phyloP scores from a whole-genome alignment of 1,140 invertebrate genomes.

The Eupeodes corollae region DNA sequence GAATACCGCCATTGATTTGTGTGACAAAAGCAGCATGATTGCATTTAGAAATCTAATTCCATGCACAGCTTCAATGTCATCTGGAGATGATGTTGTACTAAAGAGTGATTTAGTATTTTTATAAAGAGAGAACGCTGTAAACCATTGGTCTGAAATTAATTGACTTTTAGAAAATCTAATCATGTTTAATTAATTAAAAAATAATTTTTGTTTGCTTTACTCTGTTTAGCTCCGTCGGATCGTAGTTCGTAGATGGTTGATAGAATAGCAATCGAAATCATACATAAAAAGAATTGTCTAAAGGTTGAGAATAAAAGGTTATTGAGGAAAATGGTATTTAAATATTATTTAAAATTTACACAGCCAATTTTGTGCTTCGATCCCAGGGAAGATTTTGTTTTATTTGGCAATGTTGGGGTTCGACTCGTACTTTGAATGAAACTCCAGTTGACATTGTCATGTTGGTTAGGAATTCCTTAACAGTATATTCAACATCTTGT shows the following conservation, averaged over 20 bases:
- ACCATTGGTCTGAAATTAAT: constrained; percentile 35
- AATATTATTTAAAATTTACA: constrained; percentile 35
- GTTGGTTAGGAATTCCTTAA: constrained; percentile 38
- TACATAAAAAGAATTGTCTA: constrained; percentile 31
- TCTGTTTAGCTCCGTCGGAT: constrained; percentile 26
- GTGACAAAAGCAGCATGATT: constrained; percentile 46
- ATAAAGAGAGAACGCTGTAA: constrained; percentile 49
- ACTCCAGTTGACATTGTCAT: constrained; percentile 40
- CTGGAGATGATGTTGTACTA: constrained; percentile 38
- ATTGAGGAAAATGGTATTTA: neutral
- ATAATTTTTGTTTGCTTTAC: constrained; percentile 9
- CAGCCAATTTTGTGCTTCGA: constrained; percentile 37
- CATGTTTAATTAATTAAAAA: neutral
- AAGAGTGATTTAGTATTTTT: constrained; percentile 46
- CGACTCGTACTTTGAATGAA: constrained; percentile 43
- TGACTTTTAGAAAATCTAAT: neutral
- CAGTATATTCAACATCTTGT: constrained; percentile 44
- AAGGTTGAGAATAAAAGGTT: neutral
- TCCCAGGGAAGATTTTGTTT: constrained; percentile 28
- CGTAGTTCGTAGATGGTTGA: constrained; percentile 33
- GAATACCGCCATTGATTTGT: constrained; percentile 54
- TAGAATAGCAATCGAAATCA: constrained; percentile 23
- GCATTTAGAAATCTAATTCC: constrained; percentile 51
- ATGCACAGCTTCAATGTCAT: constrained; percentile 49
- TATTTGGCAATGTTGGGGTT: constrained; percentile 49